These are phyloP conservation scores for Natator depressus DNA, from an alignment of 2,113 vertebrate genomes.

Conservation along the genomic window DNA sequence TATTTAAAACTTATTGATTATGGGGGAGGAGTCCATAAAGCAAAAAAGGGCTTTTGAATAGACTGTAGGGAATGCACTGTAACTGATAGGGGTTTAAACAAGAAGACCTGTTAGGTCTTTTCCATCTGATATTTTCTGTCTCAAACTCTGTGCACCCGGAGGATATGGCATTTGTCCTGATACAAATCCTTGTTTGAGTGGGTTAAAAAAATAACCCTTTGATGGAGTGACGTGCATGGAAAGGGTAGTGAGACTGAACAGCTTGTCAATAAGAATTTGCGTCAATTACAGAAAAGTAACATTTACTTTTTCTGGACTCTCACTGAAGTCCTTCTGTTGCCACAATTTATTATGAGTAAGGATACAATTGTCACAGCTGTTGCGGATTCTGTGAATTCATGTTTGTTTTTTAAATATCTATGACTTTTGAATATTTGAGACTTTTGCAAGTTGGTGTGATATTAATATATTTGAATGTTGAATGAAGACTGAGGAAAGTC, in stretches of 20 bases:
- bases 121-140: not conserved
- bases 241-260: not conserved
- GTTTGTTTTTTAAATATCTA: constrained; percentile 27
- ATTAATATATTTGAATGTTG: not conserved
- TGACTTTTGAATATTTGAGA: not conserved
- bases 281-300: not conserved
- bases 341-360: not conserved
- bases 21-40: not conserved
- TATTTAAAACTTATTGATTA: not conserved
- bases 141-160: not conserved
- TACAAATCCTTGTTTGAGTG: not conserved
- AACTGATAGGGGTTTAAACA: not conserved
- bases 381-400: not conserved
- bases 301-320: constrained; percentile 33
- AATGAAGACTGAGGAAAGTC: not conserved
- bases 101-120: not conserved
- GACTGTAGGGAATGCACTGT: not conserved
- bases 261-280: not conserved
- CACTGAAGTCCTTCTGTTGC: not conserved
- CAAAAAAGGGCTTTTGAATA: not conserved
- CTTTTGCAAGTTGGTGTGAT: not conserved
- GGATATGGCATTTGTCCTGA: not conserved
- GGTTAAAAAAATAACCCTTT: not conserved
- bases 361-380: not conserved
- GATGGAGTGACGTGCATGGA: not conserved